Base-by-base conservation (phyloP, 2,113 vertebrate species). In the Myocastor coypus region DNA sequence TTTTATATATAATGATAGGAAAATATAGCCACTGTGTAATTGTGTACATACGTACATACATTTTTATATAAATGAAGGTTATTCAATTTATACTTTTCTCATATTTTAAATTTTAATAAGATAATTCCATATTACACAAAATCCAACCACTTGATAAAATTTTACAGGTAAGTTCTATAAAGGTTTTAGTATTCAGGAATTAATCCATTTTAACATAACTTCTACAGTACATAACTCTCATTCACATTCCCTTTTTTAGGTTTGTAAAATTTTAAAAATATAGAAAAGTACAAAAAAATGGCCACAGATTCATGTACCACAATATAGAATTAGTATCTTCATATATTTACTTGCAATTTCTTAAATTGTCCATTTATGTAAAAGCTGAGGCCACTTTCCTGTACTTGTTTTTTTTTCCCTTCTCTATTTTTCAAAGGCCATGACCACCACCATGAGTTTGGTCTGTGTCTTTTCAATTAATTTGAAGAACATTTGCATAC, bases 271-370 rank as follows among this genome's bases (percentile, higher is more conserved):
- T 81, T 95, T 34, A 91, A 97, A 97, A 97, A 97, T 96, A 94
- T 91, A 97, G 93, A 96, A 97, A 97, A 97, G 80, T 97, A 97
- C 94, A 96, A 7, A 97, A 97, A 97, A 97, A 97, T 92, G 83
- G 96, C 93, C 95, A 91, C 89, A 86, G 97, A 95, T 96, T 75
- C 96, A 95, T 97, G 92, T 95, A 84, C 91, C 94, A 97, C 93
- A 96, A 94, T 90, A 57, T 73, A 96, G 93, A 97, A 91, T 88
- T 91, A 96, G 63, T 89, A 91, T 92, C 64, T 97, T 87, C 32
- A 91, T 94, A 85, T 87, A 92, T 94, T 95, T 96, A 71, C 91
- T 94, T 90, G 57, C 16, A 88, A 19, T 57, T 90, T 32, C 92
- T 88, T 92, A 94, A 92, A 96, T 89, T 71, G 63, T 40, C 75